These are phyloP conservation scores for Takifugu ocellatus DNA, from an alignment of 2,797 vertebrate genomes.

Conservation along the genomic window DNA sequence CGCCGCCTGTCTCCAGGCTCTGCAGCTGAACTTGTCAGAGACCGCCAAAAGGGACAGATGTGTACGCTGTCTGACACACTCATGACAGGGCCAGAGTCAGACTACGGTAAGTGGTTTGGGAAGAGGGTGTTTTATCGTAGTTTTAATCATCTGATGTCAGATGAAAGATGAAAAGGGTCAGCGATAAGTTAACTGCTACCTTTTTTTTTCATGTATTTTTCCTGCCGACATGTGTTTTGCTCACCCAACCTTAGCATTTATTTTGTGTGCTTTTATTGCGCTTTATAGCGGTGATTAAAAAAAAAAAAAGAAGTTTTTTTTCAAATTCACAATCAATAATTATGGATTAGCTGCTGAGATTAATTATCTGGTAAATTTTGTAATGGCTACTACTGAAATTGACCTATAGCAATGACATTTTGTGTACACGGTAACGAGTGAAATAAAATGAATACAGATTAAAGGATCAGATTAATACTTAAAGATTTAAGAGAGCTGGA, in stretches of 20 bases:
- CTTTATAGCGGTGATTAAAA: background rate
- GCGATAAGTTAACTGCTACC: background rate
- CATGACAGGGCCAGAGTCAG: conserved; percentile 37
- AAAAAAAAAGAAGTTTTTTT: background rate
- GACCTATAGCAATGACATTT: conserved; percentile 37
- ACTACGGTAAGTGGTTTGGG: conserved; percentile 16
- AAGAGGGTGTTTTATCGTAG: conserved; percentile 9
- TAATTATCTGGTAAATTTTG: conserved; percentile 42
- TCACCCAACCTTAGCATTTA: too few relatives aligned
- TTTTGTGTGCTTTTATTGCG: too few relatives aligned
- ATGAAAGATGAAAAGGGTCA: background rate
- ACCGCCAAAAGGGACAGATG: conserved; percentile 59
- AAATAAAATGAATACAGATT: conserved; percentile 25
- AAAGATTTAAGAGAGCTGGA: conserved; percentile 5
- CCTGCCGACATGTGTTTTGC: background rate
- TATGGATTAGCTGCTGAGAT: conserved; percentile 54
- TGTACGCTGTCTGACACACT: conserved; percentile 43
- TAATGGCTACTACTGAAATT: conserved; percentile 27
- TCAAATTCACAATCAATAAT: conserved; percentile 22
- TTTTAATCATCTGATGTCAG: conserved; percentile 10
- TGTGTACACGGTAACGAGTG: conserved; percentile 30
- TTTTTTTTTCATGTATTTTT: background rate
- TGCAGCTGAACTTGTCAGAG: conserved; percentile 56
- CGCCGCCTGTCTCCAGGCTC: conserved; percentile 47
- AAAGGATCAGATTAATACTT: conserved; percentile 16